Conservation (phyloP, 2,113 vertebrate species). For the Otis tarda region DNA sequence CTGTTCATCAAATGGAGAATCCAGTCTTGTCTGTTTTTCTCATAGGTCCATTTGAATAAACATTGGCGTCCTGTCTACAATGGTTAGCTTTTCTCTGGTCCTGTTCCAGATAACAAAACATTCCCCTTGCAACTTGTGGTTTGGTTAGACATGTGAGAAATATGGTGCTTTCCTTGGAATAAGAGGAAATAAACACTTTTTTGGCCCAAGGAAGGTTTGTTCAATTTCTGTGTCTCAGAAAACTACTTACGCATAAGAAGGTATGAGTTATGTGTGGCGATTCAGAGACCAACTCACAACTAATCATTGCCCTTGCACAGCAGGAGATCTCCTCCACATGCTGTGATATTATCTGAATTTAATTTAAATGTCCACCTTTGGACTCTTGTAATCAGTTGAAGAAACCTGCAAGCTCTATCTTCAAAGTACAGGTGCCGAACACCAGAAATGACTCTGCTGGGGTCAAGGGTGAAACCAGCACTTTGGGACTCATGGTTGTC, state of each 20-base stretch:
- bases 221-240: not conserved
- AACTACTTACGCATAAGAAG: not conserved
- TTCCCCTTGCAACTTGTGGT: not conserved
- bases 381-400: not conserved
- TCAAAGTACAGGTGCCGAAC: not conserved
- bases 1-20: not conserved
- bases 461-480: not conserved
- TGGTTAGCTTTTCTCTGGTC: not conserved
- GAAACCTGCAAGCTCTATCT: not conserved
- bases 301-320: not conserved
- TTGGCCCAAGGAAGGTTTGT: not conserved
- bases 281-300: not conserved
- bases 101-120: not conserved
- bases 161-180: not conserved
- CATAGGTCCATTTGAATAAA: not conserved
- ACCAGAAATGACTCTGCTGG: not conserved
- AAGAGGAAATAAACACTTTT: not conserved
- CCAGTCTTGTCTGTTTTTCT: not conserved
- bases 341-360: not conserved
- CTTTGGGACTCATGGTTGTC: not conserved
- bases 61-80: not conserved
- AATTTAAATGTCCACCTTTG: not conserved
- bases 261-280: not conserved
- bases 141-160: not conserved
- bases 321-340: not conserved